Base-by-base conservation (phyloP, 2,888 invertebrate species). In the Phymatocera aterrima region DNA sequence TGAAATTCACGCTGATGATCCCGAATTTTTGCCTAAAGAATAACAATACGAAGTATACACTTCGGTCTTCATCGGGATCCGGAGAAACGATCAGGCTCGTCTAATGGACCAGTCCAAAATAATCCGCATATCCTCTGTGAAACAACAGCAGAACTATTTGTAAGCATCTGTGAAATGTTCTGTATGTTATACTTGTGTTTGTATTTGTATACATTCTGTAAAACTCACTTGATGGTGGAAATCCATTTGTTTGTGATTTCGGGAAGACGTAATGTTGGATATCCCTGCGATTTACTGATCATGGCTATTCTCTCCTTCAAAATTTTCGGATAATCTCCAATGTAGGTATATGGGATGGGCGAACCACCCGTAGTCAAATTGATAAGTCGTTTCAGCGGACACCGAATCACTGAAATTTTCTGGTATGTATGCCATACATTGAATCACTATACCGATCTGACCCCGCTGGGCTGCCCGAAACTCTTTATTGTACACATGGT, bases 61-160 rank as follows among this genome's bases (percentile, higher is more conserved):
- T 18, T 51, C 5, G 6, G n/a, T 18, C 18, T 51, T 51, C 51
- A n/a, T 2, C 10, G 1, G 51, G 51, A n/a, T 51, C 51, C n/a
- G n/a, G n/a, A 2, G n/a, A 6, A 51, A 51, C 51, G n/a, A n/a
- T 2, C 1, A 15, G 5, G 1, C n/a, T 6, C 0, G 92, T 90
- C 86, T 93, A 93, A 80, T 91, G 90, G 83, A 93, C 93, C 65
- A 93, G 46, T 0, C 91, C 93, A 75, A 91, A 89, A 84, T 90
- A 93, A 83, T 93, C 93, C 3, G 88, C 90, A 0, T 92, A 91
- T 0, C 48, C 48, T 5, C 72, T 72, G 51, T 15, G n/a, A 51
- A 37, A 31, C 74, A 90, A 82, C 21, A 89, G n/a, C 6, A 2
- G n/a, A n/a, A n/a, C n/a, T n/a, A n/a, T 34, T 2, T 18, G 34